Evolutionary conservation across 2,113 vertebrate species (phyloP).

Genomic region (Meles meles): DNA sequence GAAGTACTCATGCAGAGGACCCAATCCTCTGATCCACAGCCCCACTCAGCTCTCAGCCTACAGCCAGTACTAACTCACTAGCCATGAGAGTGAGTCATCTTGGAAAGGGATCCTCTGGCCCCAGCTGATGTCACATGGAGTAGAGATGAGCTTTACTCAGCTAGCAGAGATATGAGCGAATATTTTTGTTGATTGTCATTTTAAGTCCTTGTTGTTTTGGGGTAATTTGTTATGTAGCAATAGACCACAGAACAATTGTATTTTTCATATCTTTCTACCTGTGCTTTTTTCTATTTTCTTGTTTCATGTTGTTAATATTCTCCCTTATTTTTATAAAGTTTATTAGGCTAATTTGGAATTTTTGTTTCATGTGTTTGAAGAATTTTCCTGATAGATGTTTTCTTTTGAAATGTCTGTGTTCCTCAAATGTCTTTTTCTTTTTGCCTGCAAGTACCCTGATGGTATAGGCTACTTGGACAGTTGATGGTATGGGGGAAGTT

Average conservation of each 20-base stretch:
- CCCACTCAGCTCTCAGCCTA: background rate
- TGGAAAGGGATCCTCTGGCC: background rate
- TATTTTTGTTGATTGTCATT: background rate
- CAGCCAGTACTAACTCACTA: background rate
- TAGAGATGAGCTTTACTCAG: background rate
- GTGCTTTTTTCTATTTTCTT: background rate
- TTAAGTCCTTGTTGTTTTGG: background rate
- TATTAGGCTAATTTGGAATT: background rate
- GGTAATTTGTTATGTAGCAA: background rate
- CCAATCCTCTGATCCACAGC: background rate
- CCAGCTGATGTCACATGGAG: background rate
- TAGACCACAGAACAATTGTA: background rate
- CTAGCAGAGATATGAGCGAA: background rate
- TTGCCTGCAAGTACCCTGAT: background rate
- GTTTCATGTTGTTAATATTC: background rate
- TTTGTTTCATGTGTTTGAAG: background rate
- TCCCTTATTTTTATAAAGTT: background rate
- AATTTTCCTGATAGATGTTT: slow-evolving; percentile 2
- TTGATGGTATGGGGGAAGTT: background rate
- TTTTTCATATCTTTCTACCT: background rate
- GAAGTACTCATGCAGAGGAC: background rate
- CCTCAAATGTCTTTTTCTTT: background rate
- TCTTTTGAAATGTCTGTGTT: background rate
- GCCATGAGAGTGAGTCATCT: background rate
- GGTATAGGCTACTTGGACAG: background rate